A percentile compares a stretch with the other conserved stretches of the same genome.
These are phyloP conservation scores for Brachionus rubens DNA, from an alignment of 1,140 invertebrate genomes.

Conservation along the genomic window DNA sequence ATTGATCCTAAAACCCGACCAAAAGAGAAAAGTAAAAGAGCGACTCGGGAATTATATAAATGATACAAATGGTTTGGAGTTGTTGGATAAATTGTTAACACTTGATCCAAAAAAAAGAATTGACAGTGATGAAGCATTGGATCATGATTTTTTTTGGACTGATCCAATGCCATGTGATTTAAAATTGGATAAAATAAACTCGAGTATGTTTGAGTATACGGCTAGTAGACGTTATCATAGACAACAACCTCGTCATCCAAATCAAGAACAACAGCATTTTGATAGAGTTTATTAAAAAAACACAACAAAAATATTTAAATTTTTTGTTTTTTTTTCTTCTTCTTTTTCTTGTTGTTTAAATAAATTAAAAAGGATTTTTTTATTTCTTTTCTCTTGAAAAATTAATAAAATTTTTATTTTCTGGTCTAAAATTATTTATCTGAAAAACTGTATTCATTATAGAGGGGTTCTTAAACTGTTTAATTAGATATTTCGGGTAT, in stretches of 20 bases:
- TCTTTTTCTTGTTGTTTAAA: background rate
- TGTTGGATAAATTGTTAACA: conserved; percentile 85
- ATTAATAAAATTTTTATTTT: no score
- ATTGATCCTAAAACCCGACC: conserved; percentile 76
- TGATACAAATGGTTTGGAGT: conserved; percentile 83
- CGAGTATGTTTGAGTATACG: conserved; percentile 43
- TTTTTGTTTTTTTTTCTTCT: conserved; percentile 18
- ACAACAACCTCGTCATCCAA: background rate
- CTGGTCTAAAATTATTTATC: no score
- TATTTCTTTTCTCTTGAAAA: no score
- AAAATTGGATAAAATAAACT: conserved; percentile 7
- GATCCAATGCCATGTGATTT: conserved; percentile 86
- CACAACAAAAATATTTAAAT: background rate
- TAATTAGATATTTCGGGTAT: no score
- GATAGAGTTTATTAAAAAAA: conserved; percentile 42
- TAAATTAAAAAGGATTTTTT: no score
- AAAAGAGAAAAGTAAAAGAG: conserved; percentile 83
- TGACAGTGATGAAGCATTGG: conserved; percentile 85
- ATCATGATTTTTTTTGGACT: conserved; percentile 97
- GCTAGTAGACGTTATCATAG: conserved; percentile 1
- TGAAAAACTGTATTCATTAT: no score
- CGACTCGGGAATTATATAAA: conserved; percentile 84
- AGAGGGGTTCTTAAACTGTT: no score
- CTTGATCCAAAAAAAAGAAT: conserved; percentile 85
- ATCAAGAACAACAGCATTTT: conserved; percentile 26